Evolutionary conservation across 2,113 vertebrate species (phyloP), one percentile per base, ranked within the genome.

Genomic region (Scophthalmus maximus): DNA sequence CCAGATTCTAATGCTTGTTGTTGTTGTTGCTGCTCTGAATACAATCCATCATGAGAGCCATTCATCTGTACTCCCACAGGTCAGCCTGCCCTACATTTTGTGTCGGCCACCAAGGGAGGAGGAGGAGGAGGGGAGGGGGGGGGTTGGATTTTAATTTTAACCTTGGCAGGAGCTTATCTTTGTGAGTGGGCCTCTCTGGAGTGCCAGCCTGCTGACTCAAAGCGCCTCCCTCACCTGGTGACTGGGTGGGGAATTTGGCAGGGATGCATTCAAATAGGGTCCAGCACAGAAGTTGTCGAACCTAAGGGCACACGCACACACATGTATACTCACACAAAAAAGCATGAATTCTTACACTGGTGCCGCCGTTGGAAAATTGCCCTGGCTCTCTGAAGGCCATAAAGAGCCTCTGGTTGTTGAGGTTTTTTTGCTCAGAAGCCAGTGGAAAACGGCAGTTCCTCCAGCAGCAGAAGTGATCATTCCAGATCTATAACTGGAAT

Each of bases 171-270:
- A 67, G 64, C 25, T 88, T 73, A 87, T 80, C 55, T 23, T 57
- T 58, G 50, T 42, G 18, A 65, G 52, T 47, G 59, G 60, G 69
- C 25, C 78, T 46, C 25, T 60, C 55, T 6, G 5, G 11, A 81
- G 60, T 53, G 42, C 49, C 40, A 57, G 14, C 0, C n/a, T n/a
- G n/a, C n/a, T n/a, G n/a, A n/a, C n/a, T n/a, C n/a, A n/a, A n/a
- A 30, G 53, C 72, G 34, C 62, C 78, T 79, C 70, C 51, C 78
- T 81, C 70, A 87, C 84, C 81, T 70, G 88, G 57, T 70, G 40
- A 79, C 73, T 73, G 66, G 82, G 68, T 88, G 85, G 67, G 73
- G 72, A 87, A 80, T 87, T 79, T 89, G 74, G 65, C 80, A 78
- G 44, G 1, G 32, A 38, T 64, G 23, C 22, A 52, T 38, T 65